Evolutionary conservation across 1,140 invertebrate genomes (phyloP).

Genomic region (Drosophila dunni): DNA sequence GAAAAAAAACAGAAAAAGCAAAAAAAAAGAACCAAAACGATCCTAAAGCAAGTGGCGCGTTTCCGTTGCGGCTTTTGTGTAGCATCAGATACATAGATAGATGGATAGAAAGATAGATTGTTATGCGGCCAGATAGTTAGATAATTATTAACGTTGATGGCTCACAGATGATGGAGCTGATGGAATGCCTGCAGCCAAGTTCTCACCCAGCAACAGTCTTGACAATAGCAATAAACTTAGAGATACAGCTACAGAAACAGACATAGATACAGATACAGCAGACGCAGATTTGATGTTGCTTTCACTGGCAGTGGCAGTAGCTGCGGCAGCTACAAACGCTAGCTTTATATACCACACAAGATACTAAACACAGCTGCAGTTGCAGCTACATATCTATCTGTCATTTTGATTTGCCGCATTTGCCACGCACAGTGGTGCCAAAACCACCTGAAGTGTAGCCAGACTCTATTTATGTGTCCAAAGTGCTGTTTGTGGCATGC

Average conservation of each 20-base stretch:
- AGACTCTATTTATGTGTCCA: background rate
- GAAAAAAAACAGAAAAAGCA: conserved; percentile 1
- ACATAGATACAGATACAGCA: conserved; percentile 20
- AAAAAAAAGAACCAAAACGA: conserved; percentile 9
- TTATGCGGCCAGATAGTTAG: conserved; percentile 55
- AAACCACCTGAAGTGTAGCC: background rate
- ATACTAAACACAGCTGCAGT: conserved; percentile 33
- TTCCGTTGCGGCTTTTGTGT: conserved; percentile 44
- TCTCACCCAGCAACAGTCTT: conserved; percentile 29
- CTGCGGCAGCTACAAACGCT: conserved; percentile 38
- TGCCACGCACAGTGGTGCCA: conserved; percentile 52
- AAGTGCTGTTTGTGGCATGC: no score
- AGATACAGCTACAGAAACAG: conserved; percentile 17
- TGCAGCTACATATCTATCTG: conserved; percentile 55
- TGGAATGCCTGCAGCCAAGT: conserved; percentile 32
- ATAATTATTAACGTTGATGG: conserved; percentile 59
- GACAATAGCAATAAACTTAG: conserved; percentile 6
- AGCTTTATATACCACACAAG: conserved; percentile 6
- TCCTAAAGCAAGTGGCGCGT: conserved; percentile 47
- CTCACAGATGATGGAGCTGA: conserved; percentile 36
- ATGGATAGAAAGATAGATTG: conserved; percentile 41
- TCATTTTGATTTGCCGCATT: conserved; percentile 74
- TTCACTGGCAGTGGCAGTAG: conserved; percentile 33
- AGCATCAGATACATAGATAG: conserved; percentile 25
- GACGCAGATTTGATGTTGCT: conserved; percentile 46